Evolutionary conservation across 1,140 invertebrate genomes (phyloP), one percentile per base, ranked within the genome.

Genomic region (Episyrphus balteatus): DNA sequence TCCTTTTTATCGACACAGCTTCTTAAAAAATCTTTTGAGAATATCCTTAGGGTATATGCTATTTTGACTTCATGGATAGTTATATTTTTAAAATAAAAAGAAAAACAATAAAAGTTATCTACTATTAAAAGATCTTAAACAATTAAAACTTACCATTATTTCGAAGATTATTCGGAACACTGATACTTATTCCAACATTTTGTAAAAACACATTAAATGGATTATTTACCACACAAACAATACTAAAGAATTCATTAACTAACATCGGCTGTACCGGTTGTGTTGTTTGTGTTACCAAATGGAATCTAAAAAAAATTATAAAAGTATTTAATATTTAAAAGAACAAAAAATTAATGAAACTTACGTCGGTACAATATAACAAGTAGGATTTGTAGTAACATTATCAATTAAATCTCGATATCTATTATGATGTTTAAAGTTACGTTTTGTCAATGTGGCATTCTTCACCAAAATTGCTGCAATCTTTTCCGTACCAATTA

Each of bases 331-430:
- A 37, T 19, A 18, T 38, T 44, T 61, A 26, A 12, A 43, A 43
- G 8, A 3, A 5, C 26, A 12, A 10, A 7, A 40, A 44, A 30
- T 38, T 12, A 14, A 37, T 55, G 45, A 46, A 48, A 62, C 65
- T 50, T 68, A 68, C 65, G 60, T 65, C 49, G 66, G 66, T 44
- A 61, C 56, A 55, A 68, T 63, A 47, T 68, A 68, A 50, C 66
- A 68, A 52, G 61, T 58, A 39, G 55, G 53, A 55, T 65, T 63
- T 17, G 65, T 58, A 46, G 53, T 54, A 26, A 68, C 50, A 52
- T 63, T 66, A 44, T 68, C 65, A 44, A 68, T 57, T n/a, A 62
- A 55, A 58, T 68, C 65, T 38, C 56, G 55, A 43, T 42, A 49
- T 43, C 60, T 63, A 44, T 58, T 62, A 47, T 68, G 57, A 50